Evolutionary conservation across 2,888 invertebrate species (phyloP), one percentile per base, ranked within the genome.

Genomic region (Barypeithes pellucidus): DNA sequence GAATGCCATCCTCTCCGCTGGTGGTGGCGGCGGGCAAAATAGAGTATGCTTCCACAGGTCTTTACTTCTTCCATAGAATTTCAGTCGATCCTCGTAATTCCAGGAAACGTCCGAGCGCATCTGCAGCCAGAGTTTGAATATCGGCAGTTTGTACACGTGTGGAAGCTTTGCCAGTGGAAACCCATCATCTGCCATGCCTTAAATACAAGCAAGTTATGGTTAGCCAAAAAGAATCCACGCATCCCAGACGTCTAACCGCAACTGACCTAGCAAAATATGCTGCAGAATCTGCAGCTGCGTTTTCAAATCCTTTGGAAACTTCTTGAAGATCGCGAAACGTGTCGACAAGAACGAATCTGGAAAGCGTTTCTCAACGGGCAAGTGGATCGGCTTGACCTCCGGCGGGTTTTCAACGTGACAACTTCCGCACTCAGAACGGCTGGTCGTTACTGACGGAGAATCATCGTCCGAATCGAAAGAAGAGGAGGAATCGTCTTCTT

Each of bases 121-220:
- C 43, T 83, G 78, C 80, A 85, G 79, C 86, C 86, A 86, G 8
- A 85, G 75, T 76, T 81, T 81, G 67, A 86, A 86, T 73, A 84
- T 83, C 0, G 86, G 86, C 33, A 86, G 77, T 73, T 80, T 82
- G 67, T 85, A 77, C 22, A 80, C 79, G 14, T 85, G 80, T 1
- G 86, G 86, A 52, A 86, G 79, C 68, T 81, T 82, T 1, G 86
- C 86, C 14, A 86, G 75, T 8, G 85, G 84, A 77, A 80, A 86
- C 11, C 85, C 85, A 79, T 86, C 86, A 22, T 81, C 79, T 3
- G 85, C 86, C 79, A 86, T 75, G 14, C 77, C 63, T 70, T 47
- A 67, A 66, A 54, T 18, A n/a, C 12, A 8, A 36, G 12, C 9
- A 33, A 29, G 12, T 29, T 54, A 24, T 24, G 5, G 24, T 24